phyloP scores from a whole-genome alignment of 2,113 vertebrate genomes.

The Gasterosteus nipponicus region DNA sequence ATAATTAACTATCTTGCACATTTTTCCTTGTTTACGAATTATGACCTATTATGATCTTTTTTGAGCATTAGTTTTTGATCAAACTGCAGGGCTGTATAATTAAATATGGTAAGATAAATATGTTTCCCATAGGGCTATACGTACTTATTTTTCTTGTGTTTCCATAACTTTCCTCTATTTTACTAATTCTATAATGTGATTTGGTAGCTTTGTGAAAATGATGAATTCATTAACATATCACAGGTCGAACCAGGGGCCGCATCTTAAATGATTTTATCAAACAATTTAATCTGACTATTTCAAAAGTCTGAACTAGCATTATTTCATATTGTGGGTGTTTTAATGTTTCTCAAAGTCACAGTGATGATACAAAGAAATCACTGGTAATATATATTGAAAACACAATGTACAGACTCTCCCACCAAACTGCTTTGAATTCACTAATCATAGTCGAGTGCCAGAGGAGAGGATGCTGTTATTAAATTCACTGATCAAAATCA shows the following conservation, averaged over 20 bases:
- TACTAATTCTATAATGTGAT: neutral
- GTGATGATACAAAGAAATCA: neutral
- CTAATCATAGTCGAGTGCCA: neutral
- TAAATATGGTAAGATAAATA: neutral
- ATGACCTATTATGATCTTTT: neutral
- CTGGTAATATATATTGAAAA: neutral
- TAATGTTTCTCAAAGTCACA: neutral
- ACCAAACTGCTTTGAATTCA: neutral
- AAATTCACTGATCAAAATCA: neutral
- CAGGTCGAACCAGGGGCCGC: neutral
- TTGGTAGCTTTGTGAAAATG: neutral
- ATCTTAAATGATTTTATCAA: neutral
- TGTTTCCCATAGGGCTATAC: neutral
- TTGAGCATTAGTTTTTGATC: neutral
- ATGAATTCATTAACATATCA: neutral
- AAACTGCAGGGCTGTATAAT: neutral
- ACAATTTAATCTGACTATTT: neutral
- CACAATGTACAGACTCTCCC: neutral
- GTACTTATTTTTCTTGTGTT: neutral
- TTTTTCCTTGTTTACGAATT: neutral
- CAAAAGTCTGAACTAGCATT: neutral
- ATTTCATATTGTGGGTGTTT: neutral
- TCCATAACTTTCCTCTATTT: neutral
- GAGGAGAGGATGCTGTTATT: neutral
- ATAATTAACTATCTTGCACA: neutral